Evolutionary conservation across 2,113 vertebrate species (phyloP), one percentile per base, ranked within the genome.

Genomic region (Microtus pennsylvanicus): DNA sequence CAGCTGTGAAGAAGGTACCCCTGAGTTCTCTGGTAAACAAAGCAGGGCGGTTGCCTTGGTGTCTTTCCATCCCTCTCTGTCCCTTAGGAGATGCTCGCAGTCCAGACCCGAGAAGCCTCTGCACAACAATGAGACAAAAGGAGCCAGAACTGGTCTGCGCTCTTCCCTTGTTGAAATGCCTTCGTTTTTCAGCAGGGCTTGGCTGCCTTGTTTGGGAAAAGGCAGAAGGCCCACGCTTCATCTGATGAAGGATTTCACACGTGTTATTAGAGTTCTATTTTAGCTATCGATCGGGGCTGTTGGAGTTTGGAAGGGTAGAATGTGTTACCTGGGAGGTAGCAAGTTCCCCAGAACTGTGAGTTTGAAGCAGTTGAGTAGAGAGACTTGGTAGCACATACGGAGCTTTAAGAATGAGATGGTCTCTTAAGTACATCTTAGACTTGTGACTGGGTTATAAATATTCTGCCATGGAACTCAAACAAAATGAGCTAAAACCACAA

Each of bases 1-100:
- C 94, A 86, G 78, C 97, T 74, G 89, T 74, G 97, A 61, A 14
- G 95, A 81, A 98, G 82, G 74, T 95, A 88, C 50, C 69, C 33
- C 3, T 0, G 0, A 88, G 75, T 89, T 52, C 91, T 97, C 90
- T 35, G 38, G 89, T 96, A 96, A 97, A 93, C 95, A 97, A 95
- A 80, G 77, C 93, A 47, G 58, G 28, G 28, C 3, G 65, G 96
- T 95, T 96, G 91, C 95, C 96, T 91, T 93, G 38, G 89, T 88
- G 55, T 61, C 96, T 96, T 97, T 96, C 69, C 75, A 86, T 96
- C 72, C 61, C 75, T 96, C 82, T 13, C 26, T 9, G 92, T 94
- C 93, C 97, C 97, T 97, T 80, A 80, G 38, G 50, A 45, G 81
- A 92, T 92, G 38, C 80, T 89, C 78, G 21, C 35, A 75, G 67